Base-by-base conservation (phyloP, 2,797 vertebrate species). In the Austrolebias charrua region DNA sequence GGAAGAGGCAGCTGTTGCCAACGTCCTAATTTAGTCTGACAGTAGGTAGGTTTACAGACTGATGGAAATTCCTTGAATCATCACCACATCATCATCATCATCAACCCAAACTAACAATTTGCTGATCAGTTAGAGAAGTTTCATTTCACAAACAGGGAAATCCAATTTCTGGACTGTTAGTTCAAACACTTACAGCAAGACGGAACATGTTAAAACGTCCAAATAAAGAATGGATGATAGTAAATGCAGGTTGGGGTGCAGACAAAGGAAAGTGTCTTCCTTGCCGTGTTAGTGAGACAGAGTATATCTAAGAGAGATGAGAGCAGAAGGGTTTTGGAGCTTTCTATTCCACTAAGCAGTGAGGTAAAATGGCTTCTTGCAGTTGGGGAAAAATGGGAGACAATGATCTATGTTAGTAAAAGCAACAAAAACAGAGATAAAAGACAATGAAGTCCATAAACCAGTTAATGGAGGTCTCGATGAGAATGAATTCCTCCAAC, bases 401-500 rank as follows among this genome's bases (percentile, higher is more conserved):
- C 63, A 80, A 81, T 79, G 74, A 82, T 75, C 75, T 72, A 80
- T 82, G 81, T 78, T 74, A 83, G 81, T 82, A 80, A 84, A 87
- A 79, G 68, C 74, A 71, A 78, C 66, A 61, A 71, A 82, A 65
- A 81, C 40, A 38, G 64, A 15, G 46, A 48, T 48, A 43, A 71
- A 78, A 78, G 71, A 83, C 68, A 82, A 66, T 78, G 57, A 65
- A 70, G 66, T 55, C 77, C 72, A 82, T 84, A 79, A 88, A 86
- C 63, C 66, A 68, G 63, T 78, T 82, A 72, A 88, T 79, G 80
- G 60, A 62, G 63, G 59, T 55, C 62, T 80, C 55, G 66, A 60
- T 56, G 67, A 55, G 70, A 76, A 60, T 80, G 78, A 80, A 83
- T 80, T 78, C 75, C 76, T 80, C 63, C 70, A 62, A 85, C 69